Evolutionary conservation across 2,797 vertebrate genomes (phyloP), one percentile per base, ranked within the genome.

Genomic region (Macrochelys suwanniensis): DNA sequence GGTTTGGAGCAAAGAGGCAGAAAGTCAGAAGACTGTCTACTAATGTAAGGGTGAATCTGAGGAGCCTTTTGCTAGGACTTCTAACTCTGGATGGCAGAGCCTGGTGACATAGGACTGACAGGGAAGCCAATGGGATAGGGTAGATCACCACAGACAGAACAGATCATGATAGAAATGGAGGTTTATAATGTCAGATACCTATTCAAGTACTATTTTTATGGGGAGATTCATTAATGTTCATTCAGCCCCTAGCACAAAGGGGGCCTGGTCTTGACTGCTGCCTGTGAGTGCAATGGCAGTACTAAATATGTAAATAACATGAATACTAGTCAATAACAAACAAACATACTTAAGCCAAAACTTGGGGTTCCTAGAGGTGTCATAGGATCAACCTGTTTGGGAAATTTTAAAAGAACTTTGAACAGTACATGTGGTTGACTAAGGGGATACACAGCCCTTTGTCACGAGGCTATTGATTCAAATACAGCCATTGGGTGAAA

Each of bases 181-280:
- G 88, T 89, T 94, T 95, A 31, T 50, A 86, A 90, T 93, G 89
- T 88, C 83, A 80, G 91, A 95, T 77, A 50, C 77, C 33, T 65
- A 49, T 7, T 57, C 84, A 42, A 85, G 90, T 13, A 59, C 80
- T 56, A 47, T 23, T 89, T 54, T 89, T 57, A 82, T 94, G 85
- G 92, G 78, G 77, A 96, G 95, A 91, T 11, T 82, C 1, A 59
- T 45, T 23, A 80, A 86, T 54, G 91, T 79, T 84, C 42, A 37
- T 42, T 25, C 68, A 87, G 79, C 89, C 89, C 54, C 65, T 91
- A 85, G 84, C 91, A 88, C 96, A 88, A 61, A 51, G 91, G 76
- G 26, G 86, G 21, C 19, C 91, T 53, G 54, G 10, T 54, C 59
- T 37, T 47, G 81, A 45, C 79, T 71, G 82, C 13, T 59, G 79